Percentiles rank a stretch among this genome's conserved stretches.
phyloP scores from a whole-genome alignment of 2,888 invertebrate genomes.

The Leptinotarsa peninsularis region DNA sequence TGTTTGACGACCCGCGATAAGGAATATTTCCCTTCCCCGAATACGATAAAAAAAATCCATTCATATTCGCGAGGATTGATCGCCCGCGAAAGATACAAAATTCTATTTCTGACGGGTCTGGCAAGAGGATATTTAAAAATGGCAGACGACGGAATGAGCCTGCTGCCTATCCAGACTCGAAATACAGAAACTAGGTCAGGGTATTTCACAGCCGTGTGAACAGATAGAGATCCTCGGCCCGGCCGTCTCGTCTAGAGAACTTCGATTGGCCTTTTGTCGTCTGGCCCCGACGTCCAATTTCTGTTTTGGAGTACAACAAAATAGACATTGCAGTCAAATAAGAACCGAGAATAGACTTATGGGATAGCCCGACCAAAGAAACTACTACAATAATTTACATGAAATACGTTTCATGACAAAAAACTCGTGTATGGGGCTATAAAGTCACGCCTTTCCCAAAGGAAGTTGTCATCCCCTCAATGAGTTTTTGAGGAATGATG shows the following conservation, averaged over 20 bases:
- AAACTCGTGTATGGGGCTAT: too few relatives aligned
- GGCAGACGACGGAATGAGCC: slow-evolving; percentile 1
- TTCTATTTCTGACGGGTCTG: slow-evolving; percentile 1
- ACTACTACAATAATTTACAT: too few relatives aligned
- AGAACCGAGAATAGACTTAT: not conserved
- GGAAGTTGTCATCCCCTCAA: too few relatives aligned
- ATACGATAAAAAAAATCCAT: not conserved
- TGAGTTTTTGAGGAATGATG: too few relatives aligned
- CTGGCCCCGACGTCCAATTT: slow-evolving; percentile 1
- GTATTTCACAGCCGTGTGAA: slow-evolving; percentile 48
- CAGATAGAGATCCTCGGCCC: not conserved
- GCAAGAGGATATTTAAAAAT: slow-evolving; percentile 17
- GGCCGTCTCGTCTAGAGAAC: not conserved
- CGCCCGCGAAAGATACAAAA: not conserved
- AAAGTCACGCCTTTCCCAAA: too few relatives aligned
- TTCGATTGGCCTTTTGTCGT: slow-evolving; percentile 31
- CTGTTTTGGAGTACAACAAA: slow-evolving; percentile 8
- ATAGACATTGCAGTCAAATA: not conserved
- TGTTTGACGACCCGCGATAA: not conserved
- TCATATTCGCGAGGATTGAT: not conserved
- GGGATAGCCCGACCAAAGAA: too few relatives aligned
- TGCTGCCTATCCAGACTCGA: slow-evolving; percentile 45
- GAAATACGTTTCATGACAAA: too few relatives aligned
- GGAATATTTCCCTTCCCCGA: not conserved
- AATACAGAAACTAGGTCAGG: slow-evolving; percentile 52